Base-by-base conservation (phyloP, 2,113 vertebrate species). In the Artemisiospiza belli region DNA sequence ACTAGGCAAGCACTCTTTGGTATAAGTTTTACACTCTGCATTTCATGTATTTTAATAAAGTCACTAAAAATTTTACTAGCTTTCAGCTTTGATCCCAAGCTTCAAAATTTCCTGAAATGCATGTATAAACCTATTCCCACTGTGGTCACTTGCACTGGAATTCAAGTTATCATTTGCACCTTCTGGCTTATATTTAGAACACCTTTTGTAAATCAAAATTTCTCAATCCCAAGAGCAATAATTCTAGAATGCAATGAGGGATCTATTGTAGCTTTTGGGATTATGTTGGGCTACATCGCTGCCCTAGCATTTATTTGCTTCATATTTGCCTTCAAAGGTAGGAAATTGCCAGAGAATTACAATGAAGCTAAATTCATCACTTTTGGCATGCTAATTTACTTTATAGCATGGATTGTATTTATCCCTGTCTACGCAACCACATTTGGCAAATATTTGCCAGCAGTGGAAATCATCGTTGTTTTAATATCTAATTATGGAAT, bases 291-390 rank as follows among this genome's bases (percentile, higher is more conserved):
- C 68, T 99, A 99, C 54, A 98, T 98, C 0, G 97, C 98, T 43
- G 57, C 98, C 27, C 87, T 99, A 37, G 98, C 98, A 9, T 97
- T 99, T 10, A 66, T 98, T 66, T 99, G 99, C 83, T 99, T 99
- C 62, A 85, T 98, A 78, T 99, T 98, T 91, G 99, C 99, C 30
- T 99, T 98, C 94, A 98, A 98, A 97, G 98, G 98, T 21, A 98
- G 98, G 49, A 99, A 99, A 77, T 94, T 99, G 46, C 99, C 99
- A 27, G 98, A 99, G 85, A 98, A 98, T 88, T 99, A 99, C 96
- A 99, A 99, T 1, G 98, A 99, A 90, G 98, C 99, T 9, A 99
- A 98, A 96, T 99, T 99, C 96, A 99, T 99, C 92, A 99, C 99
- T 16, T 99, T 99, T 68, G 98, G 99, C 78, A 99, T 99, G 99